Evolutionary conservation across 2,888 invertebrate species (phyloP).

Genomic region (Drosophila tanythrix): DNA sequence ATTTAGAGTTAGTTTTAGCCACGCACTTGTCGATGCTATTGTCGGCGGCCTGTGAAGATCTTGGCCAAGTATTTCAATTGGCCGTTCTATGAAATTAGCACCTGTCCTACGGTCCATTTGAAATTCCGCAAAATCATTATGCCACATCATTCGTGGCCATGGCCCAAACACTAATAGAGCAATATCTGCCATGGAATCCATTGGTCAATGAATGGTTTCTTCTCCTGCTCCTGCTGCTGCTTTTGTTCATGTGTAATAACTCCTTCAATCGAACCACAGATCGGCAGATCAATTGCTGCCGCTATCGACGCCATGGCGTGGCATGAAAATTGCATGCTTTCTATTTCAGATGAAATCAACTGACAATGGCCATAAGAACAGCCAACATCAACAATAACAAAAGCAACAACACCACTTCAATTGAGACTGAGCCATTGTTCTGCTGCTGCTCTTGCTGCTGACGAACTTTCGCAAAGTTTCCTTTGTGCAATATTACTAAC

Average conservation of each 20-base stretch:
- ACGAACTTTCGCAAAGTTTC: conserved; percentile 78
- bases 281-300: conserved; percentile 77
- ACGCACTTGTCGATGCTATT: conserved; percentile 65
- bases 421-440: conserved; percentile 75
- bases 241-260: conserved; percentile 79
- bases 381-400: conserved; percentile 31
- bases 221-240: conserved; percentile 9
- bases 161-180: conserved; percentile 78
- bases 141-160: conserved; percentile 63
- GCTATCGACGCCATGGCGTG: conserved; percentile 75
- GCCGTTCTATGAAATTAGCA: conserved; percentile 83
- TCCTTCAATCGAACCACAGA: conserved; percentile 78
- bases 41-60: conserved; percentile 71
- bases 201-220: conserved; percentile 47
- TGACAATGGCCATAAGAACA: conserved; percentile 75
- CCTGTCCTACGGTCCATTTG: conserved; percentile 81
- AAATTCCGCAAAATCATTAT: conserved; percentile 83
- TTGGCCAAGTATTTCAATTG: conserved; percentile 74
- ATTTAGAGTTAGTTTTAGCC: conserved; percentile 74
- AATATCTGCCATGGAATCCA: conserved; percentile 64
- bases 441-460: conserved; percentile 55
- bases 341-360: conserved; percentile 80
- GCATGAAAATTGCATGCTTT: conserved; percentile 81
- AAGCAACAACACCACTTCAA: conserved; percentile 50
- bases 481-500: conserved; percentile 80